These are phyloP conservation scores for Scelioninae gen. 2 DNA, from an alignment of 2,888 invertebrate species.

Conservation along the genomic window DNA sequence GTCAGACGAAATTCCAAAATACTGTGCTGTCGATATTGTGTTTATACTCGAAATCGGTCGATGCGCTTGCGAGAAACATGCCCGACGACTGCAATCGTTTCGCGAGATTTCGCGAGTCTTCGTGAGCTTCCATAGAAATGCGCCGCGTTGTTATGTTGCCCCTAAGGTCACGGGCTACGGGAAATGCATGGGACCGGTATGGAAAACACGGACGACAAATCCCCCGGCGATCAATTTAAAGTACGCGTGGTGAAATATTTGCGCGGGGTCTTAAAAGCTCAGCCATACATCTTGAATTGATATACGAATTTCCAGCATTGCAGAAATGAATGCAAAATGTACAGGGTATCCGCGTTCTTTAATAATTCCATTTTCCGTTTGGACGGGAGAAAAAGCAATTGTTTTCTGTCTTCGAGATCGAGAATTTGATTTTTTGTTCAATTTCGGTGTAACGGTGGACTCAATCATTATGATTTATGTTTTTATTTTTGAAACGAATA, in stretches of 20 bases:
- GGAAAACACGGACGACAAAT: constrained; percentile 36
- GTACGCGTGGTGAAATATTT: constrained; percentile 26
- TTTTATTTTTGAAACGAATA: too few species aligned
- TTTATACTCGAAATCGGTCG: constrained; percentile 24
- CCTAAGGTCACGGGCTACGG: constrained; percentile 27
- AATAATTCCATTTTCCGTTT: not conserved
- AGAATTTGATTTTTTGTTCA: too few species aligned
- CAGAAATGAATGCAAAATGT: constrained; percentile 1
- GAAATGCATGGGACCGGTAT: constrained; percentile 19
- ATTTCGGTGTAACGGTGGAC: too few species aligned
- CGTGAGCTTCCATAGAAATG: constrained; percentile 41
- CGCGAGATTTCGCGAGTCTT: constrained; percentile 34
- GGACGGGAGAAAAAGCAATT: not conserved
- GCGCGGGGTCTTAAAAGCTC: constrained; percentile 23
- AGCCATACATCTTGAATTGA: constrained; percentile 13
- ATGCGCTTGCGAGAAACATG: constrained; percentile 20
- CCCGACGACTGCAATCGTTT: constrained; percentile 42
- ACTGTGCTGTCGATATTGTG: constrained; percentile 22
- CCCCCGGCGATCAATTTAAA: constrained; percentile 22
- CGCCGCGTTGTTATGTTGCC: constrained; percentile 25
- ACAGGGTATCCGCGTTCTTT: not conserved
- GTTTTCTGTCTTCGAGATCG: too few species aligned
- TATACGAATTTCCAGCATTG: constrained; percentile 15
- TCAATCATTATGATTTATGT: too few species aligned
- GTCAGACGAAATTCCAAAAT: not conserved